Evolutionary conservation across 2,797 vertebrate genomes (phyloP), one percentile per base, ranked within the genome.

Genomic region (Chelmon rostratus): DNA sequence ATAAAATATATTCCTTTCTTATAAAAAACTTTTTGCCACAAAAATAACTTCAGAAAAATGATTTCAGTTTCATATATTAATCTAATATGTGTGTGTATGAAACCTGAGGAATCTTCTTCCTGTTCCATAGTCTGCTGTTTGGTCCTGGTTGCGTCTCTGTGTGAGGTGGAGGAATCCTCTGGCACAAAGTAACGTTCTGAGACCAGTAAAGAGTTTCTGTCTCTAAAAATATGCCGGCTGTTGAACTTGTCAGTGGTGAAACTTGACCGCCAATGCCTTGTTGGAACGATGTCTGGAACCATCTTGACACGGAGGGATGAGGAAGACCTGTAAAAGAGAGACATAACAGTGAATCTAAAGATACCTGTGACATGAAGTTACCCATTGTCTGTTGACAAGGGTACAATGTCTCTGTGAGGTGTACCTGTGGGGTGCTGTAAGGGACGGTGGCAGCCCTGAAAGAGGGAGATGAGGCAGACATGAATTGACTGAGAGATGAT

Each of bases 381-480:
- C 8, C 3, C 3, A 18, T 2, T 2, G 3, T 47, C 13, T 33
- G 4, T 23, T 35, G 8, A 16, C 23, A 6, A 47, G 21, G 7
- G 33, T 50, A 1, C 1, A 4, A 10, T 19, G 58, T 72, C 8
- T 44, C 23, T 68, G 21, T 65, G 3, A 64, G 28, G 23, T 63
- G 88, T 88, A 94, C 93, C 91, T 90, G 67, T 58, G 38, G 4
- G 25, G 33, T 1, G 58, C 40, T 42, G 57, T 31, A 3, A 81
- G 46, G 2, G 81, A 44, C 61, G 79, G 35, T 28, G 83, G 61
- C 21, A 68, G n/a, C 40, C 79, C 93, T 95, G 79, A 76, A 86
- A 90, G 50, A 69, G 18, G 9, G 11, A 85, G 7, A 72, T 2
- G 2, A 64, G 5, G 7, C 8, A 38, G 13, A 12, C 5, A 67